Evolutionary conservation across 2,888 invertebrate species (phyloP).

Genomic region (Dasysyrphus albostriatus): DNA sequence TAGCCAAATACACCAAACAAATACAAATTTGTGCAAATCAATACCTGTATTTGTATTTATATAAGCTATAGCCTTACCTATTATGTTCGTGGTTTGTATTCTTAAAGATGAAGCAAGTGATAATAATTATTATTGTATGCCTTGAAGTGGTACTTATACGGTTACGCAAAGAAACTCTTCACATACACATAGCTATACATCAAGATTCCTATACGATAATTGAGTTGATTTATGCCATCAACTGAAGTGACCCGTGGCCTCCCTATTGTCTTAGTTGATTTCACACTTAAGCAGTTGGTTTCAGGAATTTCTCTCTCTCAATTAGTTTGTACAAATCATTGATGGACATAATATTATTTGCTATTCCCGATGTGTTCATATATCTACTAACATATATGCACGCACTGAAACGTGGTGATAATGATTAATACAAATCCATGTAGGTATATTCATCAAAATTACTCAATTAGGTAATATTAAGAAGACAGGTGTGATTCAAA

Average conservation of each 20-base stretch:
- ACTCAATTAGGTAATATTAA: not conserved
- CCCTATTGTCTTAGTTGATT: constrained; percentile 16
- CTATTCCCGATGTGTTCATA: not conserved
- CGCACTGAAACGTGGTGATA: not conserved
- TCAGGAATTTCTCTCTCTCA: not conserved
- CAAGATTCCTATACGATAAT: constrained; percentile 35
- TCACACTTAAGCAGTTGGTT: constrained; percentile 1
- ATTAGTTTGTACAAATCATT: constrained; percentile 4
- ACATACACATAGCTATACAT: not conserved
- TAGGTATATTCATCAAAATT: not conserved
- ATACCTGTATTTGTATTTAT: too few relatives aligned
- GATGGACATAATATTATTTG: constrained; percentile 1
- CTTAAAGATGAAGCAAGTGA: constrained; percentile 52
- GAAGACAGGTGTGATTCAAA: not conserved
- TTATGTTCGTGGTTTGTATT: not conserved
- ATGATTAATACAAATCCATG: not conserved
- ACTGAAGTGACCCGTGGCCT: constrained; percentile 22
- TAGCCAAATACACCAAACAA: too few relatives aligned
- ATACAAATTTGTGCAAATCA: too few relatives aligned
- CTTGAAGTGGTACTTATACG: constrained; percentile 59
- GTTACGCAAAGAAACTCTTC: constrained; percentile 30
- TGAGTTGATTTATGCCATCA: constrained; percentile 35
- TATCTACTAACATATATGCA: too few relatives aligned
- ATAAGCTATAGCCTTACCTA: not conserved
- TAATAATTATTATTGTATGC: constrained; percentile 55